Conservation (phyloP, 2,888 invertebrate species). For the Melieria crassipennis region DNA sequence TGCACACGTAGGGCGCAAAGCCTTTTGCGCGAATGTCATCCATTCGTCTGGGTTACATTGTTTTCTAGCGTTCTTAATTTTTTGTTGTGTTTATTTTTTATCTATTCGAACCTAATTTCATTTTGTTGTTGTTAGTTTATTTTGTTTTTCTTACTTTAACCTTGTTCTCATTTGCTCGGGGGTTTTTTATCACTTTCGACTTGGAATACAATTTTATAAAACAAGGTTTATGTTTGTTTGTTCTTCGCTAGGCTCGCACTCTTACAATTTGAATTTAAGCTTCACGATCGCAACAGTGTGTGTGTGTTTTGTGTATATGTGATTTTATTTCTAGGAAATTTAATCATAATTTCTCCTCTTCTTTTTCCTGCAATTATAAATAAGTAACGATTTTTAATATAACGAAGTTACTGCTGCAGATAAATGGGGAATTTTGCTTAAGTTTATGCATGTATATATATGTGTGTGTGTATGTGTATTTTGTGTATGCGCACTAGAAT, state of each 20-base stretch:
- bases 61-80: conserved; percentile 30
- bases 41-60: conserved; percentile 41
- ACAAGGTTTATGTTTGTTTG: conserved; percentile 1
- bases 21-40: conserved; percentile 36
- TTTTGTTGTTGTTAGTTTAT: conserved; percentile 24
- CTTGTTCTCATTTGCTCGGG: conserved; percentile 6
- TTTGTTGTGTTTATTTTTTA: conserved; percentile 21
- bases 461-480: conserved; percentile 1
- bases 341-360: conserved; percentile 65
- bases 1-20: conserved; percentile 39
- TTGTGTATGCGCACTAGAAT: too few species aligned
- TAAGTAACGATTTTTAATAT: conserved; percentile 29
- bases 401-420: background rate
- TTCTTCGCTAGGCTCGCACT: conserved; percentile 24
- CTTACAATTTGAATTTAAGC: conserved; percentile 24
- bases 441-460: background rate
- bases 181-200: conserved; percentile 35
- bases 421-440: conserved; percentile 17
- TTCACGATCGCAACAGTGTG: conserved; percentile 29
- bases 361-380: conserved; percentile 64
- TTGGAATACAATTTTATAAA: conserved; percentile 12
- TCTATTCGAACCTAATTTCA: conserved; percentile 34
- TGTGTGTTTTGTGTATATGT: conserved; percentile 24
- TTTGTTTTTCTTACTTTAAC: conserved; percentile 10
- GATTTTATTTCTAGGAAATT: conserved; percentile 46